Conservation (phyloP, 2,888 invertebrate genomes). For the Clanis bilineata region DNA sequence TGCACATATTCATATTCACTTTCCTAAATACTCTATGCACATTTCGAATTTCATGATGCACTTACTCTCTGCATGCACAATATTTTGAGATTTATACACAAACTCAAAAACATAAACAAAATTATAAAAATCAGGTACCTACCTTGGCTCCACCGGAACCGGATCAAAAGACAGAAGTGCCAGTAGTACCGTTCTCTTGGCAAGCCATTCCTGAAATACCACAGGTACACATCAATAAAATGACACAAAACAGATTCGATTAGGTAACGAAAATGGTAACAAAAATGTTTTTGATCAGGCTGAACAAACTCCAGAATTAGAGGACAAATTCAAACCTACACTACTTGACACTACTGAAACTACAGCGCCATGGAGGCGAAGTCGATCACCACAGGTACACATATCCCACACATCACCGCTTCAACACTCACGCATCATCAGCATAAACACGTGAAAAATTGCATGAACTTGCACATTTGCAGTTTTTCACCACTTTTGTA, state of each 20-base stretch:
- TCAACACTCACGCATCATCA: constrained; percentile 27
- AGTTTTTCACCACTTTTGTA: constrained; percentile 13
- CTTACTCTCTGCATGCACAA: constrained; percentile 11
- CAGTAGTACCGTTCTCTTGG: constrained; percentile 72
- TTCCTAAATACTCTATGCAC: neutral
- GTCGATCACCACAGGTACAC: constrained; percentile 65
- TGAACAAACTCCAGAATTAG: constrained; percentile 72
- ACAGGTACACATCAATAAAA: constrained; percentile 56
- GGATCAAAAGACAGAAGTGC: constrained; percentile 56
- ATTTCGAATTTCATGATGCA: neutral
- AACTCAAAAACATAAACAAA: constrained; percentile 21
- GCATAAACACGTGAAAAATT: constrained; percentile 33
- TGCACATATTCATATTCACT: neutral
- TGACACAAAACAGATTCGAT: constrained; percentile 28
- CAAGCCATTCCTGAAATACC: constrained; percentile 74
- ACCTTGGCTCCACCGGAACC: constrained; percentile 52
- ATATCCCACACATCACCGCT: constrained; percentile 20
- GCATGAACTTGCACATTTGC: constrained; percentile 27
- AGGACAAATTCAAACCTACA: constrained; percentile 70
- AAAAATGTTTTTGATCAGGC: constrained; percentile 51
- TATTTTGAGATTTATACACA: constrained; percentile 20
- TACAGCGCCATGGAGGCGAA: constrained; percentile 63
- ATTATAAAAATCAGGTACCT: constrained; percentile 50
- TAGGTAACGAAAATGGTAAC: constrained; percentile 18
- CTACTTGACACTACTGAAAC: constrained; percentile 60